A percentile compares a stretch with the other conserved stretches of the same genome.
These are phyloP conservation scores for cattle (Bos taurus) DNA, from an alignment of 2,113 vertebrate species.

Conservation along the genomic window ARS-UCD2.0 NC_037333.1:11109501-11110000, in stretches of 20 bases:
- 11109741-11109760: not conserved
- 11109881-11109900: not conserved
- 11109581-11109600: not conserved
- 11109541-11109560: not conserved
- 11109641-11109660: not conserved
- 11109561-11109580: not conserved
- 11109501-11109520: not conserved
- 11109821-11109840: conserved; percentile 34
- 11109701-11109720: not conserved
- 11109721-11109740: not conserved
- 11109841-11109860: not conserved
- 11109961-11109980: conserved; percentile 35
- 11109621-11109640: not conserved
- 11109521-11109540: not conserved
- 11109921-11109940: not conserved
- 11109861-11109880: not conserved
- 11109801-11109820: conserved; percentile 67
- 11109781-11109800: conserved; percentile 21
- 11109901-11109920: not conserved
- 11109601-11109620: not conserved
- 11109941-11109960: not conserved
- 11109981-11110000: conserved; percentile 76
- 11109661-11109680: not conserved
- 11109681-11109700: not conserved
- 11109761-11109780: not conserved